Evolutionary conservation across 35 echinoderm and acorn worm species (phyloP).

Genomic region (Holothuria glaberrima): DNA sequence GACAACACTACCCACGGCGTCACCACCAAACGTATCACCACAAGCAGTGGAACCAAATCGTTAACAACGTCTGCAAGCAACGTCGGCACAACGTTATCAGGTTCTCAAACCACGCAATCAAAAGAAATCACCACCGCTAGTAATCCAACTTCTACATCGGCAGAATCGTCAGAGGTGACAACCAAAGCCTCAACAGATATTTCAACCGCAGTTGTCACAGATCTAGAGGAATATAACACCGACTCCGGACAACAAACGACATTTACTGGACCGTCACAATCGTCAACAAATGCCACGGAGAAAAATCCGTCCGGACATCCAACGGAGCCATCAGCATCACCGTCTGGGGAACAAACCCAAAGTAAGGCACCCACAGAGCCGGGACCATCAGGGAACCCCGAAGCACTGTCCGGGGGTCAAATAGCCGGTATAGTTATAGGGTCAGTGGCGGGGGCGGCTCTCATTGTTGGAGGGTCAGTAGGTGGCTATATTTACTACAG

Average conservation of each 20-base stretch:
- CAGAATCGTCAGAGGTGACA: too few relatives aligned
- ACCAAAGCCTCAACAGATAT: too few relatives aligned
- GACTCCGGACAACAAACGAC: background rate
- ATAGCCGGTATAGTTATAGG: slow-evolving; percentile 7
- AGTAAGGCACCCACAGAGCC: too few relatives aligned
- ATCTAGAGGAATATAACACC: background rate
- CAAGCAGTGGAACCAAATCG: too few relatives aligned
- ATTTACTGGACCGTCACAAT: too few relatives aligned
- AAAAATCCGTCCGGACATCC: background rate
- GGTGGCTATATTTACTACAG: background rate
- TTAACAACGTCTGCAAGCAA: too few relatives aligned
- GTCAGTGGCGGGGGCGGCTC: background rate
- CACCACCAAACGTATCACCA: background rate
- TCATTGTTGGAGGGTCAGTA: slow-evolving; percentile 16
- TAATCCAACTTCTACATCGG: too few relatives aligned
- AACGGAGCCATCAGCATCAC: background rate
- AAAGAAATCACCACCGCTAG: too few relatives aligned
- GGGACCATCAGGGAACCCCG: background rate
- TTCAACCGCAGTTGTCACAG: too few relatives aligned
- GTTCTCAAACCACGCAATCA: too few relatives aligned
- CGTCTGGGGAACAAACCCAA: background rate
- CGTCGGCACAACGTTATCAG: too few relatives aligned
- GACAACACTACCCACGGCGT: background rate
- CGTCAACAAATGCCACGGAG: background rate
- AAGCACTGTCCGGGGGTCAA: background rate